Conservation (phyloP, 2,797 vertebrate species). For the Neomorphus geoffroyi region DNA sequence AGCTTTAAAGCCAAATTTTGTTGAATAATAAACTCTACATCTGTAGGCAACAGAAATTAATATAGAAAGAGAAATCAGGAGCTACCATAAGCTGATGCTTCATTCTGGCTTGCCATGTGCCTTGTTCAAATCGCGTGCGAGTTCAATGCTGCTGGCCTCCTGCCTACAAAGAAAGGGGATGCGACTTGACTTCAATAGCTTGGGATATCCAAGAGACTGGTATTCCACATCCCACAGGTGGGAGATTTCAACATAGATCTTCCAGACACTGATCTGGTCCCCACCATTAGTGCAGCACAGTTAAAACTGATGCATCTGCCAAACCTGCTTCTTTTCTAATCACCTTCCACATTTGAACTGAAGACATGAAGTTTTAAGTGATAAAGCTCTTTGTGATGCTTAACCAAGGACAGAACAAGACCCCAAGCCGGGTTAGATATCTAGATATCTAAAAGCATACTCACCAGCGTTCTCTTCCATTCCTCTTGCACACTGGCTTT, state of each 20-base stretch:
- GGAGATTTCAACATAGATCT: background rate
- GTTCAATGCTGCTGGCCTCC: background rate
- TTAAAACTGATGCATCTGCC: background rate
- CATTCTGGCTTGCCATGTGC: background rate
- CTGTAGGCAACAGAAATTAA: background rate
- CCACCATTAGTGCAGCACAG: background rate
- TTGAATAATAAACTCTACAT: background rate
- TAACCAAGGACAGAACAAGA: background rate
- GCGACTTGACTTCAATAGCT: background rate
- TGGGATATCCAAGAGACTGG: background rate
- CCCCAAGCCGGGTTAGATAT: background rate
- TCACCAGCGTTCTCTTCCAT: conserved; percentile 63
- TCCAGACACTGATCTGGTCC: background rate
- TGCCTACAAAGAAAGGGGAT: background rate
- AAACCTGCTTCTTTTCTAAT: background rate
- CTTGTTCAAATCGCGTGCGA: background rate
- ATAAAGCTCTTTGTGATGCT: background rate
- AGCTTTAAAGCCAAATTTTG: background rate
- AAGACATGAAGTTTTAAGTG: background rate
- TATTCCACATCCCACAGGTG: background rate
- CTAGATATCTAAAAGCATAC: background rate
- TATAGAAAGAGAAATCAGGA: background rate
- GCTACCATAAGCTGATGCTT: background rate
- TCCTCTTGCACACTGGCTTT: background rate
- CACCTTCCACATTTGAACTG: background rate